A percentile compares a stretch with the other conserved stretches of the same genome.
Conservation (phyloP, 37 sponge, comb jelly and placozoan genomes). For the Spongilla lacustris region DNA sequence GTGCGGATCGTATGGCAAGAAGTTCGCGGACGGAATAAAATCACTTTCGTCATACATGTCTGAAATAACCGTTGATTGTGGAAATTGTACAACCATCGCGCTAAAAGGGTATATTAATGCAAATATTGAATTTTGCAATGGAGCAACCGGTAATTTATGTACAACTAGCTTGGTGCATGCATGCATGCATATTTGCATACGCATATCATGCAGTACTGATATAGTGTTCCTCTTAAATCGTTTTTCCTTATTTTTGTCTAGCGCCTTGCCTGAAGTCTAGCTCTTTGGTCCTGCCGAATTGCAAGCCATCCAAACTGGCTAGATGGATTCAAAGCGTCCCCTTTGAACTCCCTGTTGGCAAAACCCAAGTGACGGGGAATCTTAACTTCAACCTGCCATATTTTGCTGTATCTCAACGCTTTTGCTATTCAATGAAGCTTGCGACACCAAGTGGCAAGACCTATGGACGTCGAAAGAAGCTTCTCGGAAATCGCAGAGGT, state of each 20-base stretch:
- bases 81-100: not conserved
- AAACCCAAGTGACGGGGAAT: not conserved
- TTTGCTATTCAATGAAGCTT: not conserved
- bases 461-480: too few relatives aligned
- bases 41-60: not conserved
- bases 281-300: not conserved
- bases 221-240: not conserved
- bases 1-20: not conserved
- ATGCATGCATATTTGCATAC: not conserved
- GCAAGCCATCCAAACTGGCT: not conserved
- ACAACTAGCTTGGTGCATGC: not conserved
- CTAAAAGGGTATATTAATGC: slow-evolving; percentile 13
- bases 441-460: not conserved
- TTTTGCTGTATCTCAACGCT: not conserved
- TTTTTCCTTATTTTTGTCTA: not conserved
- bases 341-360: not conserved
- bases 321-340: not conserved
- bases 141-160: not conserved
- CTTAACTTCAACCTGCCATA: not conserved
- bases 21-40: not conserved
- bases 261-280: not conserved
- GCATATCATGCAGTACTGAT: too few relatives aligned
- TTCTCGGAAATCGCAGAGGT: too few relatives aligned
- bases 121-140: not conserved
- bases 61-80: not conserved